These are phyloP conservation scores for Lacanobia wlatinum DNA, from an alignment of 2,888 invertebrate genomes.

Conservation along the genomic window DNA sequence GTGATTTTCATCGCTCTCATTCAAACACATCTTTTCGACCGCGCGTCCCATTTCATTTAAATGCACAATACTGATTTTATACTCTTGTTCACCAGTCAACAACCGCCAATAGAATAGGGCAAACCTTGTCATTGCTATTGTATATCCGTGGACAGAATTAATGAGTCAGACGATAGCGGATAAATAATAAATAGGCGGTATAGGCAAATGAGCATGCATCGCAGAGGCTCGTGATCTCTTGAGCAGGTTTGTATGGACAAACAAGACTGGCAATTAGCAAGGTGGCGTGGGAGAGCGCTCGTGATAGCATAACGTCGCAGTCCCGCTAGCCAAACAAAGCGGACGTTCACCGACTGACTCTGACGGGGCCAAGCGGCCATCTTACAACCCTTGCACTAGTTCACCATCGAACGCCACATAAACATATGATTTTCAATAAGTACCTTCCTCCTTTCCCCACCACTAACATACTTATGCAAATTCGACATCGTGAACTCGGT, in stretches of 20 bases:
- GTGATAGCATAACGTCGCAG: constrained; percentile 64
- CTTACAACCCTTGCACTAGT: constrained; percentile 41
- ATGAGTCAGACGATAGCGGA: constrained; percentile 44
- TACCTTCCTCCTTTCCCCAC: constrained; percentile 35
- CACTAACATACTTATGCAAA: constrained; percentile 53
- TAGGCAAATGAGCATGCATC: constrained; percentile 56
- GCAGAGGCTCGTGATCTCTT: constrained; percentile 50
- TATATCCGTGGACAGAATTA: constrained; percentile 51
- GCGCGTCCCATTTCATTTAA: constrained; percentile 18
- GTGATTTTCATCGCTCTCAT: not conserved
- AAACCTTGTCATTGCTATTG: constrained; percentile 42
- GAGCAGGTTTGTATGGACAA: constrained; percentile 66
- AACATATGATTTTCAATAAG: constrained; percentile 37
- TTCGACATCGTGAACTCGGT: constrained; percentile 36
- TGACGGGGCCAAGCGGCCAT: constrained; percentile 17
- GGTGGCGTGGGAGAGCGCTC: constrained; percentile 71
- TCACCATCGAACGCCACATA: constrained; percentile 23
- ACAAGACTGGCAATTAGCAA: constrained; percentile 75
- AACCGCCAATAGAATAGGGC: constrained; percentile 49
- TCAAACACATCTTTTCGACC: not conserved
- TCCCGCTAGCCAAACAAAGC: constrained; percentile 82
- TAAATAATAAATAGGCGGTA: constrained; percentile 51
- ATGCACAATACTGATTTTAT: constrained; percentile 33
- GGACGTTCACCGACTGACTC: constrained; percentile 73
- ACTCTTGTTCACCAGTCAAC: constrained; percentile 13